phyloP scores from a whole-genome alignment of 2,888 invertebrate species.

The Chirona hameri region DNA sequence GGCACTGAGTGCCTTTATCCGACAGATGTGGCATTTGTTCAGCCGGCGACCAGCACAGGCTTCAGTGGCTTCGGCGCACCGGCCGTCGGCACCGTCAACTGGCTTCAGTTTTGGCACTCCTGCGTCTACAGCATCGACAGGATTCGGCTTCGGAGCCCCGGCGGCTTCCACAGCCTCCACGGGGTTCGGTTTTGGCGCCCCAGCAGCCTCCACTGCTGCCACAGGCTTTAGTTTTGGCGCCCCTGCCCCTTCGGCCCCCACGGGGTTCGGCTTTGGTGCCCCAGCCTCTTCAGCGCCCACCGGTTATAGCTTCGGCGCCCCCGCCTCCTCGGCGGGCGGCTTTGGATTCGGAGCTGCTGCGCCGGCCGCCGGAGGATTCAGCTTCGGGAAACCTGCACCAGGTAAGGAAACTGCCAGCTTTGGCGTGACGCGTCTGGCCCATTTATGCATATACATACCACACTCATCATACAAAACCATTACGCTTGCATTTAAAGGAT shows the following conservation, averaged over 20 bases:
- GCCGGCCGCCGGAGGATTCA: slow-evolving; percentile 31
- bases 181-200: slow-evolving; percentile 49
- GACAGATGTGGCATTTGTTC: background rate
- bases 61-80: background rate
- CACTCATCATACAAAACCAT: too few species aligned
- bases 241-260: background rate
- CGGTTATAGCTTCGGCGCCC: slow-evolving; percentile 45
- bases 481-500: too few species aligned
- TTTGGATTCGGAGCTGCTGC: background rate
- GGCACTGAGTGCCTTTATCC: background rate
- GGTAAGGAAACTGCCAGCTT: too few species aligned
- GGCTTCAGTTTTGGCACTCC: background rate
- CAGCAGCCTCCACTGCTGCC: slow-evolving; percentile 43
- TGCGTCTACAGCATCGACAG: background rate
- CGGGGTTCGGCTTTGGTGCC: slow-evolving; percentile 1
- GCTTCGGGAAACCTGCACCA: slow-evolving; percentile 30
- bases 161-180: slow-evolving; percentile 47
- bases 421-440: too few species aligned
- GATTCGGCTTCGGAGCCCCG: background rate
- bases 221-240: slow-evolving; percentile 42
- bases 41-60: background rate
- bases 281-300: background rate
- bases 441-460: too few species aligned
- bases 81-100: slow-evolving; percentile 47
- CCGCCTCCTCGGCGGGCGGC: slow-evolving; percentile 42